phyloP scores from a whole-genome alignment of 2,888 invertebrate species.

The Hipparchia sbordonii region DNA sequence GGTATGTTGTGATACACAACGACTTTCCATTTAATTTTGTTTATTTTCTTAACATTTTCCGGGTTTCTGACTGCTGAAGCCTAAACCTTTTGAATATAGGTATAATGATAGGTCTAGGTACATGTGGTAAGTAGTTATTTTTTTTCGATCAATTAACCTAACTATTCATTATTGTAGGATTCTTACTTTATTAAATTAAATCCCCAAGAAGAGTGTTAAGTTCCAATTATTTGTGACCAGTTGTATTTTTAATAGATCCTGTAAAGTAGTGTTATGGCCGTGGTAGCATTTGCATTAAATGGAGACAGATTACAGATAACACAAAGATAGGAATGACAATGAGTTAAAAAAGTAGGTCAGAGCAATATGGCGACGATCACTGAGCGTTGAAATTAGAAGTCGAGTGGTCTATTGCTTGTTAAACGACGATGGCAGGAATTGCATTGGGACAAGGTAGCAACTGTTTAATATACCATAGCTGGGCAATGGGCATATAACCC shows the following conservation, averaged over 20 bases:
- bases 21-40: background rate
- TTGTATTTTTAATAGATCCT: background rate
- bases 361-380: slow-evolving; percentile 40
- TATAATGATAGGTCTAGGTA: too few relatives aligned
- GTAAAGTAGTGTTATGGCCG: slow-evolving; percentile 8
- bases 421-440: background rate
- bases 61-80: too few relatives aligned
- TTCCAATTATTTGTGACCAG: background rate
- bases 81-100: too few relatives aligned
- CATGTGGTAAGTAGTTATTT: too few relatives aligned
- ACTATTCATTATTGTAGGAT: too few relatives aligned
- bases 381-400: slow-evolving; percentile 43
- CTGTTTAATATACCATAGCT: too few relatives aligned
- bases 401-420: slow-evolving; percentile 36
- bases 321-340: slow-evolving; percentile 23
- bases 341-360: slow-evolving; percentile 41
- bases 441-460: background rate
- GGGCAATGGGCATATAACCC: too few relatives aligned
- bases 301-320: slow-evolving; percentile 20
- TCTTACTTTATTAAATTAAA: too few relatives aligned
- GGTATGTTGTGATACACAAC: background rate
- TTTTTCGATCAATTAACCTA: too few relatives aligned
- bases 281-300: slow-evolving; percentile 21
- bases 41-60: background rate
- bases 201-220: background rate